phyloP scores from a whole-genome alignment of 2,888 invertebrate genomes.

The Leptogaster cylindrica region DNA sequence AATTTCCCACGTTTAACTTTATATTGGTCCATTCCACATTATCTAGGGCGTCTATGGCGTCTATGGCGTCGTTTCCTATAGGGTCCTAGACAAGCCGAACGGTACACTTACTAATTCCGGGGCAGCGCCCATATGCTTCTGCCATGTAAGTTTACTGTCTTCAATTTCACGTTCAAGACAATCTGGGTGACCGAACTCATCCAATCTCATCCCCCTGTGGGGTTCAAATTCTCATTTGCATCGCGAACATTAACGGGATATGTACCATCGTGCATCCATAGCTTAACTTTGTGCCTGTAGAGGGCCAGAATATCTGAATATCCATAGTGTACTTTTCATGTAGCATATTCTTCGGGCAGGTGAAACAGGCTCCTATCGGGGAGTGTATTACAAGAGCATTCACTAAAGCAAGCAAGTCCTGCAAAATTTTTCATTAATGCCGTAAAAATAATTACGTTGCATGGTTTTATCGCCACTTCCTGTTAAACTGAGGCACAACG shows the following conservation, averaged over 20 bases:
- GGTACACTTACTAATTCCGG: constrained; percentile 18
- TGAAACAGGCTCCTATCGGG: too few species aligned
- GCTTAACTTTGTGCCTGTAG: constrained; percentile 22
- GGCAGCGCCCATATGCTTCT: constrained; percentile 28
- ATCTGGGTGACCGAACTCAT: too few species aligned
- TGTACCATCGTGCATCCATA: constrained; percentile 29
- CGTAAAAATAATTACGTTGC: too few species aligned
- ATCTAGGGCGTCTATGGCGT: constrained; percentile 27
- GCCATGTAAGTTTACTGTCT: constrained; percentile 37
- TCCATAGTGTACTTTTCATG: too few species aligned
- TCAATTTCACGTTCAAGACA: constrained; percentile 35
- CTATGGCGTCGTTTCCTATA: constrained; percentile 26
- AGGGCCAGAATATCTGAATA: too few species aligned
- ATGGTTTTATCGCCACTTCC: too few species aligned
- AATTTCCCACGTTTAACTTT: constrained; percentile 38
- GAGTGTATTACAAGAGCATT: too few species aligned
- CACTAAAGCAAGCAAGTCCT: too few species aligned
- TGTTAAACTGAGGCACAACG: too few species aligned
- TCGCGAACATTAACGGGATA: constrained; percentile 37
- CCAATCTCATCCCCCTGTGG: too few species aligned
- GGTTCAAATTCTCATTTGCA: constrained; percentile 24
- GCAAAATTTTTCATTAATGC: too few species aligned
- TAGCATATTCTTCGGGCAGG: too few species aligned
- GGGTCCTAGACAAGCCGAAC: constrained; percentile 19
- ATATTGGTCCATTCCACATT: constrained; percentile 28